Percentiles rank a stretch among this genome's conserved stretches.
Conservation (phyloP, 2,888 invertebrate species). For the Apocheima hispidaria region DNA sequence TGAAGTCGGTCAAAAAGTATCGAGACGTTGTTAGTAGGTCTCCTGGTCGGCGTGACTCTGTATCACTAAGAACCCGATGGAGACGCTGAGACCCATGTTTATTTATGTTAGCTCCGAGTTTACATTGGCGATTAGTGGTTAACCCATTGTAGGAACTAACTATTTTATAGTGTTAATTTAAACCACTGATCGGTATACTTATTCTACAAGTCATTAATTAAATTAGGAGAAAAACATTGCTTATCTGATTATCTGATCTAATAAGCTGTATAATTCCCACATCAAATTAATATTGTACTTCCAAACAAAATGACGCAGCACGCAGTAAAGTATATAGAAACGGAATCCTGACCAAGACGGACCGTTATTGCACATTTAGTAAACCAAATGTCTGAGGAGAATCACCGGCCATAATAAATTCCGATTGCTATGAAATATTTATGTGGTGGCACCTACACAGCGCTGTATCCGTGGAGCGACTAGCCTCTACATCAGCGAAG, state of each 20-base stretch:
- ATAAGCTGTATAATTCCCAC: constrained; percentile 21
- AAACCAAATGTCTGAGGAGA: constrained; percentile 41
- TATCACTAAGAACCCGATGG: constrained; percentile 49
- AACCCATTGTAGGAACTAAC: constrained; percentile 9
- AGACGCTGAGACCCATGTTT: constrained; percentile 52
- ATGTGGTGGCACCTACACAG: constrained; percentile 41
- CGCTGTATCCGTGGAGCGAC: constrained; percentile 29
- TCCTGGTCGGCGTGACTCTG: constrained; percentile 36
- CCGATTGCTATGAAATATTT: constrained; percentile 48
- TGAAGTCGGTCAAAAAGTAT: too few relatives aligned
- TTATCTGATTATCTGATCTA: neutral
- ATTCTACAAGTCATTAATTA: neutral
- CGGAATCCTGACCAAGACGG: constrained; percentile 29
- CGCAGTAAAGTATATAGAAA: constrained; percentile 19
- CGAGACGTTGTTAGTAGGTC: constrained; percentile 9
- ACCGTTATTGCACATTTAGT: constrained; percentile 42
- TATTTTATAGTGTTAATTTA: neutral
- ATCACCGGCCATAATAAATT: constrained; percentile 45
- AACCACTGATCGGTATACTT: neutral
- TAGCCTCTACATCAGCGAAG: constrained; percentile 46
- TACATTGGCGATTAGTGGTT: constrained; percentile 51
- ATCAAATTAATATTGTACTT: constrained; percentile 25
- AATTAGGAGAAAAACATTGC: neutral
- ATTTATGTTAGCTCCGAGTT: constrained; percentile 50
- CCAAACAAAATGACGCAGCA: constrained; percentile 32